phyloP scores from a whole-genome alignment of 2,888 invertebrate genomes.

The Andrena minutula region DNA sequence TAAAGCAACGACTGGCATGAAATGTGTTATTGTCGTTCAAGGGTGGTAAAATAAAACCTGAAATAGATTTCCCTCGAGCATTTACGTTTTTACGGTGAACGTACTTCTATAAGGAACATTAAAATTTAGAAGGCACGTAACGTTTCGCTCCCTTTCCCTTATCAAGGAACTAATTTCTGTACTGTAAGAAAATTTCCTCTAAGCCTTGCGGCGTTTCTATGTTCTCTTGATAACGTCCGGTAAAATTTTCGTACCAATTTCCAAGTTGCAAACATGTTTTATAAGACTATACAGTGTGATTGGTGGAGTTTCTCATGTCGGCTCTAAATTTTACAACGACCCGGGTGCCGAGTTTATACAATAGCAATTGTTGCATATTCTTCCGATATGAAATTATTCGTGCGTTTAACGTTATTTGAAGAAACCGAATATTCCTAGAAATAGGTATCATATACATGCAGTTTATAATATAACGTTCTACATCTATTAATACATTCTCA shows the following conservation, averaged over 20 bases:
- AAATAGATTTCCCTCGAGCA: slow-evolving; percentile 19
- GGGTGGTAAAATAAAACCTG: not conserved
- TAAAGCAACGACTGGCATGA: slow-evolving; percentile 8
- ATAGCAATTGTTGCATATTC: not conserved
- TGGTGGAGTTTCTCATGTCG: not conserved
- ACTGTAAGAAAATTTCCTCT: slow-evolving; percentile 26
- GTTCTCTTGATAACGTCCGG: not conserved
- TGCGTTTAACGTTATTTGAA: slow-evolving; percentile 7
- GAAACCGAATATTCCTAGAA: slow-evolving; percentile 4
- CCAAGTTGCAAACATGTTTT: not conserved
- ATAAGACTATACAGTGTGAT: not conserved
- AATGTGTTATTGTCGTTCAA: slow-evolving; percentile 34
- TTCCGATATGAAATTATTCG: slow-evolving; percentile 25
- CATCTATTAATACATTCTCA: slow-evolving; percentile 18
- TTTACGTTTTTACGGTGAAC: slow-evolving; percentile 10
- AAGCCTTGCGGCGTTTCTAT: slow-evolving; percentile 4
- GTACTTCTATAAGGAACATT: slow-evolving; percentile 67
- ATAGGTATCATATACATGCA: not conserved
- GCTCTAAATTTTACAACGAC: not conserved
- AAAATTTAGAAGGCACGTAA: slow-evolving; percentile 76
- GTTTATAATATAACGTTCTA: slow-evolving; percentile 16
- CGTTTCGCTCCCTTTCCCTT: slow-evolving; percentile 62
- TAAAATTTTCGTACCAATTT: slow-evolving; percentile 11
- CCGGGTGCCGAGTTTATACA: slow-evolving; percentile 1
- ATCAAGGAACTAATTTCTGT: slow-evolving; percentile 67